A percentile compares a stretch with the other conserved stretches of the same genome.
Evolutionary conservation across 2,888 invertebrate species (phyloP).

Genomic region (Acronicta leporina): DNA sequence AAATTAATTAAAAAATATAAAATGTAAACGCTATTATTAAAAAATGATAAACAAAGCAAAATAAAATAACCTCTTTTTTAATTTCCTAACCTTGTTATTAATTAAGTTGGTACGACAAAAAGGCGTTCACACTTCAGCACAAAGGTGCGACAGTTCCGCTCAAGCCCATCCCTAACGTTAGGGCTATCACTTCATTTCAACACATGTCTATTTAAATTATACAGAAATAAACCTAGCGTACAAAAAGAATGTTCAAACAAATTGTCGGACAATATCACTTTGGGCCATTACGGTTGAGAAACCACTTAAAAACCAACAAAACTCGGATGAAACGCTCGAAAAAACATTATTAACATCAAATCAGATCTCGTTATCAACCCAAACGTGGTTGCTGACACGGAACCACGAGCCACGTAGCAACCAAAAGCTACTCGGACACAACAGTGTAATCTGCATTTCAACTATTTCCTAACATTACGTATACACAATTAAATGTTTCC

Average conservation of each 20-base stretch:
- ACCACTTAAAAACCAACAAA: conserved; percentile 59
- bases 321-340: conserved; percentile 57
- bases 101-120: background rate
- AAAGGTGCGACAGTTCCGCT: conserved; percentile 10
- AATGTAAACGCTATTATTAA: no score
- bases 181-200: conserved; percentile 38
- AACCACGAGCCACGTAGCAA: conserved; percentile 60
- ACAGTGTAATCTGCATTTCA: conserved; percentile 65
- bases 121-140: conserved; percentile 1
- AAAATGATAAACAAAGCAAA: no score
- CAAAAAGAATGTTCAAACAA: conserved; percentile 47
- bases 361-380: conserved; percentile 59
- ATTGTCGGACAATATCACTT: conserved; percentile 56
- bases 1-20: background rate
- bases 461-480: conserved; percentile 69
- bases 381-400: conserved; percentile 59
- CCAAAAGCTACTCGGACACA: conserved; percentile 52
- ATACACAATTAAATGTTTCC: conserved; percentile 85
- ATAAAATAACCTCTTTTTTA: no score
- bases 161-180: conserved; percentile 18
- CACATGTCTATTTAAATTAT: conserved; percentile 35
- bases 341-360: conserved; percentile 59
- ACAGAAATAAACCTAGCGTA: conserved; percentile 37
- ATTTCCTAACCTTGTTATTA: no score
- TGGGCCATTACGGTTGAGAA: conserved; percentile 54